phyloP scores from a whole-genome alignment of 2,888 invertebrate species.

The Lasiommata megera region DNA sequence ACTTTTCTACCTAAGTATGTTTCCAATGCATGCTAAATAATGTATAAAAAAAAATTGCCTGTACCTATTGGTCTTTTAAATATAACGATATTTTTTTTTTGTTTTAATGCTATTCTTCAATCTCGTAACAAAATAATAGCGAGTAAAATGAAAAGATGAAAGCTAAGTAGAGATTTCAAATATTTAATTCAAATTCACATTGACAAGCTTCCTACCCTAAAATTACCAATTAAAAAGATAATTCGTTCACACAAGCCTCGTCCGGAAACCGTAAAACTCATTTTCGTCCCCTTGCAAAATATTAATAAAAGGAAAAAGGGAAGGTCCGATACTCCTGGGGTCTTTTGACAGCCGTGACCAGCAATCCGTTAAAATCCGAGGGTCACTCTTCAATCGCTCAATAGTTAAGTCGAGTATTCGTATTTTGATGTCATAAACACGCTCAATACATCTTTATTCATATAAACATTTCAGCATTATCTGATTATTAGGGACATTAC shows the following conservation, averaged over 20 bases:
- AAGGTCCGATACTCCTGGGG: conserved; percentile 35
- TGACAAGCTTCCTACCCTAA: conserved; percentile 24
- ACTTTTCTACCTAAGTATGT: too few relatives aligned
- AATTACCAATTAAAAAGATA: conserved; percentile 36
- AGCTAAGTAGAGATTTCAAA: neutral
- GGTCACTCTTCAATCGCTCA: conserved; percentile 61
- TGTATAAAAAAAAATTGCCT: too few relatives aligned
- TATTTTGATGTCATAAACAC: conserved; percentile 35
- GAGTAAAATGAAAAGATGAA: neutral
- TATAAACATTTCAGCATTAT: too few relatives aligned
- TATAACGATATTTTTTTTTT: too few relatives aligned
- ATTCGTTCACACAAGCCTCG: conserved; percentile 44
- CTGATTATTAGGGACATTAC: neutral
- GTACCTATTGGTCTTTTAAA: too few relatives aligned
- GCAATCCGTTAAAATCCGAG: conserved; percentile 68
- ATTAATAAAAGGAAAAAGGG: conserved; percentile 46
- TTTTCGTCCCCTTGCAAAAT: conserved; percentile 57
- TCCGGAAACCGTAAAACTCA: conserved; percentile 56
- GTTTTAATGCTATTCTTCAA: too few relatives aligned
- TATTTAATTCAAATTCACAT: neutral
- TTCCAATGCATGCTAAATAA: too few relatives aligned
- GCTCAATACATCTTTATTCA: neutral
- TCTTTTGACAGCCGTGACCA: conserved; percentile 60
- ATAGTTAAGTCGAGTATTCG: conserved; percentile 45
- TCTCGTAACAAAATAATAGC: too few relatives aligned